Evolutionary conservation across 2,113 vertebrate genomes (phyloP), one percentile per base, ranked within the genome.

Genomic region (Hippopotamus amphibius): DNA sequence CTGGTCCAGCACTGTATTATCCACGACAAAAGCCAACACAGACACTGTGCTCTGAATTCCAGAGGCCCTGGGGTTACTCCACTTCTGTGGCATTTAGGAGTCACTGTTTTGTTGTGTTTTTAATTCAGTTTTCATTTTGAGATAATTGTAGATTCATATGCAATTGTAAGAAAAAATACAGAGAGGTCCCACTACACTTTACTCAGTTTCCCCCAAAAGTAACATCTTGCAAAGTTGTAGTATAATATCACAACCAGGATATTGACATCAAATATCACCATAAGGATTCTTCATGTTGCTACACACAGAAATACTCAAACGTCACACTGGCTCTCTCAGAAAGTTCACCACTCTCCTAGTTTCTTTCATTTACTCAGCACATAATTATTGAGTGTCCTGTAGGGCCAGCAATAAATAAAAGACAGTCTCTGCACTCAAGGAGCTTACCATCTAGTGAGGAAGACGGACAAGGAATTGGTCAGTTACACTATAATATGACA

Each of bases 51-150:
- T 86, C 43, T 90, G 53, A 95, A 86, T 77, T 86, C 53, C 46
- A 66, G 69, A 55, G 69, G 19, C 59, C 9, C 37, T 17, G 0
- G 1, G 10, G 28, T 30, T 16, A 16, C 21, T 50, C 74, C 33
- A 66, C 7, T 66, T 81, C 77, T 65, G 13, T 86, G 84, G 65
- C 86, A 83, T 46, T 94, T 69, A 84, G 46, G 19, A 43, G 37
- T 80, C 59, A 26, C 50, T 77, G 14, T 80, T 71, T 59, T 30
- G 53, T 17, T 76, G 30, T 65, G 43, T 79, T 57, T 83, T 93
- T 43, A 76, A 90, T 82, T 80, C 66, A 48, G 24, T 19, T 77
- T 93, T 94, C 37, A 63, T 84, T 91, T 92, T 92, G 72, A 76
- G 37, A 30, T 86, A 8, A 50, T 43, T 93, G 37, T 72, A 92